phyloP scores from a whole-genome alignment of 1,140 invertebrate genomes.

The Sitophilus oryzae region DNA sequence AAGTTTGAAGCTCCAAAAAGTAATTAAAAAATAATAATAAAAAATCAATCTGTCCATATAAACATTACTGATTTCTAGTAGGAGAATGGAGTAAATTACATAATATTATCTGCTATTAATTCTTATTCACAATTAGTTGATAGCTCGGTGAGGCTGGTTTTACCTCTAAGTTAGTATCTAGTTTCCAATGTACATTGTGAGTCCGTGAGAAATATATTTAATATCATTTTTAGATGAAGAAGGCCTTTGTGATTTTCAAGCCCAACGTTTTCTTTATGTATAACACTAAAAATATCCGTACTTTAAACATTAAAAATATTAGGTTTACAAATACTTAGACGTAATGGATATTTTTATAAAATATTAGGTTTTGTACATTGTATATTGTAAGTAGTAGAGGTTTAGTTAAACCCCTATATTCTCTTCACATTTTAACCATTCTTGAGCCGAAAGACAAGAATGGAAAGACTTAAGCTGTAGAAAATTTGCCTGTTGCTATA shows the following conservation, averaged over 20 bases:
- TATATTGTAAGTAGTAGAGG: conserved; percentile 30
- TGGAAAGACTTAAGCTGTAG: no score
- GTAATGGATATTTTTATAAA: conserved; percentile 41
- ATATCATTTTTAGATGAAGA: conserved; percentile 29
- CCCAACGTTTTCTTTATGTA: neutral
- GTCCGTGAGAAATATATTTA: conserved; percentile 13
- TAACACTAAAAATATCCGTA: conserved; percentile 15
- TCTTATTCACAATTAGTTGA: conserved; percentile 4
- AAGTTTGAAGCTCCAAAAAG: neutral
- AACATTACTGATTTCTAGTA: conserved; percentile 9
- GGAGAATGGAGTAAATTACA: neutral
- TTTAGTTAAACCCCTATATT: conserved; percentile 13
- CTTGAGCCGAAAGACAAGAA: no score
- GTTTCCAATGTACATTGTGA: conserved; percentile 21
- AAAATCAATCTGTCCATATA: conserved; percentile 9
- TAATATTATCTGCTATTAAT: conserved; percentile 1
- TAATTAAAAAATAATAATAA: no score
- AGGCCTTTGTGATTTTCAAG: conserved; percentile 29
- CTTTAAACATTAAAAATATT: conserved; percentile 19
- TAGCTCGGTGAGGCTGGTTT: conserved; percentile 21
- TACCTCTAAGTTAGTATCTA: conserved; percentile 25
- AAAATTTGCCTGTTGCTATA: no score
- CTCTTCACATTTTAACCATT: neutral
- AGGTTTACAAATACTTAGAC: conserved; percentile 24
- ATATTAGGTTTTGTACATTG: conserved; percentile 45